Conservation (phyloP, 2,888 invertebrate species). For the Drosophila mimetica region DNA sequence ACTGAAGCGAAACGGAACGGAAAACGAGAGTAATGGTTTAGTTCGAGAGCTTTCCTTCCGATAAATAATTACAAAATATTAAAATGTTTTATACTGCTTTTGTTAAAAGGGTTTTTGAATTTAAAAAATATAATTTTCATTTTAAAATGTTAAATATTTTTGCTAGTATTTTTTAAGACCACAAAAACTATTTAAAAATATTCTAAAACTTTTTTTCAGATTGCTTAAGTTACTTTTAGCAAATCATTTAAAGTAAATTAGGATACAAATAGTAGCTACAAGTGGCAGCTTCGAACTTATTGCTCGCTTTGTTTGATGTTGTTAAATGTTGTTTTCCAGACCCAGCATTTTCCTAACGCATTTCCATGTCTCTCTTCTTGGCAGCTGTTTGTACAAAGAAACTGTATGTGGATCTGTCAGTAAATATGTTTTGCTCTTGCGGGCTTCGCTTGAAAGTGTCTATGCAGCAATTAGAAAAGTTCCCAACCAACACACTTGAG, state of each 20-base stretch:
- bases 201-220: too few relatives aligned
- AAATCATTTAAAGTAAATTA: too few relatives aligned
- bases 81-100: too few relatives aligned
- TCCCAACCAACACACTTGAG: conserved; percentile 45
- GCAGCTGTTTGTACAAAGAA: conserved; percentile 10
- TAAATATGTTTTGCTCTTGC: conserved; percentile 28
- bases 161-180: too few relatives aligned
- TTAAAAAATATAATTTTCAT: too few relatives aligned
- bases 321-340: conserved; percentile 22
- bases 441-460: conserved; percentile 47
- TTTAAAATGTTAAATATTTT: too few relatives aligned
- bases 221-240: too few relatives aligned
- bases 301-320: conserved; percentile 28
- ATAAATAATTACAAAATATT: conserved; percentile 2
- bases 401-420: conserved; percentile 2
- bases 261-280: conserved; percentile 2
- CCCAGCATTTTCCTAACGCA: conserved; percentile 13
- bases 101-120: too few relatives aligned
- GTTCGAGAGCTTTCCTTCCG: conserved; percentile 9
- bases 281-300: conserved; percentile 14
- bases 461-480: conserved; percentile 72
- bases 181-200: too few relatives aligned
- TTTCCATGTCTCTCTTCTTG: conserved; percentile 3
- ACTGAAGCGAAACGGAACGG: conserved; percentile 39
- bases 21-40: conserved; percentile 11